Base-by-base conservation (phyloP, 2,888 invertebrate species). In the Mamestra brassicae region DNA sequence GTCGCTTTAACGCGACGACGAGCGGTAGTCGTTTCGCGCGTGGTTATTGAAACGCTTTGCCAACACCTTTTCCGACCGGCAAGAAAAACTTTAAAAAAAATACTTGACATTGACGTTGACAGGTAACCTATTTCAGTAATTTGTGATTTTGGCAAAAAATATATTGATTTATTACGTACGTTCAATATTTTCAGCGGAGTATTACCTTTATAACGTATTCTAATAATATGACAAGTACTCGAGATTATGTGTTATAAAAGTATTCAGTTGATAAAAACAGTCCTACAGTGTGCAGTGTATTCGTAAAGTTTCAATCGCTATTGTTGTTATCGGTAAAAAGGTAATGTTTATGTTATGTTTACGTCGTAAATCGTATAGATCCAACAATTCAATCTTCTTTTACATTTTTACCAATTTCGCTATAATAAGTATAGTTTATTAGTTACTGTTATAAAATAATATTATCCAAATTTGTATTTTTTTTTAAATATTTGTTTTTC, bases 101-200 rank as follows among this genome's bases (percentile, higher is more conserved):
- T 45, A 26, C 61, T 87, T 91, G 90, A 89, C 89, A 87, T 91
- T 90, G 91, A 92, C 91, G 86, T 94, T 95, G 95, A 94, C 95
- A 95, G 94, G 93, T 95, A 94, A 94, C 90, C 90, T 91, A 81
- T 74, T 69, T 75, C 58, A 70, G 58, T 76, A 13, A 58, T 60
- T 78, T 64, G 70, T 74, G 81, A 74, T 82, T 69, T 78, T 61
- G 80, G 55, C 74, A 80, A 71, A 90, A 67, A 89, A 90, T 88
- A 87, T 91, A 92, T 92, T 92, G 93, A 92, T 92, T 89, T 85
- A 80, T 84, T 38, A 87, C 79, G 69, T 78, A 87, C 83, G 70
- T 78, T 67, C 68, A 82, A 77, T 83, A 84, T 87, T 87, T 87
- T 70, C 38, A 65, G 68, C 67, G 64, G 80, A 62, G 75, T 78